phyloP scores from a whole-genome alignment of 2,888 invertebrate genomes.

The Zele albiditarsus region DNA sequence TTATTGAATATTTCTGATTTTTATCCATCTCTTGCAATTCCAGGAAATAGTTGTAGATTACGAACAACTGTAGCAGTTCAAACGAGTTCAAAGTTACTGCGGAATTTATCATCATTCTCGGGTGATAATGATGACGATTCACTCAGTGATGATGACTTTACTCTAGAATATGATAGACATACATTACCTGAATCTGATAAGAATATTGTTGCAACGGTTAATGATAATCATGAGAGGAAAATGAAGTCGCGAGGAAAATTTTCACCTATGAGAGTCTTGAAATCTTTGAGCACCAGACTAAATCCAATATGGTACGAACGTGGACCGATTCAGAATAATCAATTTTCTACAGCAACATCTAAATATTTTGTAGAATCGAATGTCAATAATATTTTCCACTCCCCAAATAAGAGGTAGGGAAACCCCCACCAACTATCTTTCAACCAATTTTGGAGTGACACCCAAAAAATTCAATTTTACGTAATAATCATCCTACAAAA shows the following conservation, averaged over 20 bases:
- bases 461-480: no score
- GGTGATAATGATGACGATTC: slow-evolving; percentile 28
- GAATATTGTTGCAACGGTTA: not conserved
- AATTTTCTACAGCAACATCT: no score
- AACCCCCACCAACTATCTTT: no score
- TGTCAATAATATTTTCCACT: no score
- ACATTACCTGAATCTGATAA: not conserved
- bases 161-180: not conserved
- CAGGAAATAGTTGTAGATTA: slow-evolving; percentile 46
- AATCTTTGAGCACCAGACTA: no score
- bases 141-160: not conserved
- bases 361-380: no score
- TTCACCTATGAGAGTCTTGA: no score
- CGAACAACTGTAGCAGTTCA: slow-evolving; percentile 57
- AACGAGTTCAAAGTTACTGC: slow-evolving; percentile 57
- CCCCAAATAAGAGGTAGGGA: no score
- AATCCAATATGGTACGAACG: no score
- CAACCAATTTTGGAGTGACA: no score
- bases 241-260: not conserved
- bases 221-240: not conserved
- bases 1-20: slow-evolving; percentile 7
- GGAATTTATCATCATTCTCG: slow-evolving; percentile 40
- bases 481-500: no score
- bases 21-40: not conserved
- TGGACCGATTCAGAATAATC: no score